Percentiles rank a stretch among this genome's conserved stretches.
Evolutionary conservation across 2,888 invertebrate species (phyloP).

Genomic region (Ditula angustiorana): DNA sequence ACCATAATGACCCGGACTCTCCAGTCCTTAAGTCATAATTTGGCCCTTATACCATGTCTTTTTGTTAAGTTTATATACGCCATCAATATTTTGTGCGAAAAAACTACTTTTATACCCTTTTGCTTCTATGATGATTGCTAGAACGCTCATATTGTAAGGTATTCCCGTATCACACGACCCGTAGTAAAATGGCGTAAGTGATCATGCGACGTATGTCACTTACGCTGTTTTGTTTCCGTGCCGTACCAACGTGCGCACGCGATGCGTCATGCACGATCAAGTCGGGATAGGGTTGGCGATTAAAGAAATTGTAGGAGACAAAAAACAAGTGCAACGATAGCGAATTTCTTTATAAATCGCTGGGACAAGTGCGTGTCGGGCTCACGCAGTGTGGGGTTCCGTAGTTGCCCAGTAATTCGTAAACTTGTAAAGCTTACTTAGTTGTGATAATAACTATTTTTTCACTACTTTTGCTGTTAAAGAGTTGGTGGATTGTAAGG

Average conservation of each 20-base stretch:
- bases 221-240: constrained; percentile 13
- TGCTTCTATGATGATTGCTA: not conserved
- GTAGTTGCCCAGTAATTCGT: too few relatives aligned
- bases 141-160: constrained; percentile 5
- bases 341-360: too few relatives aligned
- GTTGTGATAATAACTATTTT: too few relatives aligned
- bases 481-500: too few relatives aligned
- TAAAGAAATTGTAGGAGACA: not conserved
- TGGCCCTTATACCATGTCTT: not conserved
- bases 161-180: constrained; percentile 21
- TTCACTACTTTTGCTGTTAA: too few relatives aligned
- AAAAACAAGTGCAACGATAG: not conserved
- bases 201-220: not conserved
- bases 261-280: constrained; percentile 74
- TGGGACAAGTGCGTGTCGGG: too few relatives aligned
- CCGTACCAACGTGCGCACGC: constrained; percentile 45
- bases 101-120: constrained; percentile 11
- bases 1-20: too few relatives aligned
- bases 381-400: too few relatives aligned
- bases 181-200: constrained; percentile 14
- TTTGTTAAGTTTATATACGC: too few relatives aligned
- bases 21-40: too few relatives aligned
- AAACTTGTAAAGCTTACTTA: too few relatives aligned
- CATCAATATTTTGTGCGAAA: too few relatives aligned
- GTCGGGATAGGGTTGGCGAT: constrained; percentile 53